Evolutionary conservation across 2,797 vertebrate species (phyloP).

Genomic region (Alosa sapidissima): DNA sequence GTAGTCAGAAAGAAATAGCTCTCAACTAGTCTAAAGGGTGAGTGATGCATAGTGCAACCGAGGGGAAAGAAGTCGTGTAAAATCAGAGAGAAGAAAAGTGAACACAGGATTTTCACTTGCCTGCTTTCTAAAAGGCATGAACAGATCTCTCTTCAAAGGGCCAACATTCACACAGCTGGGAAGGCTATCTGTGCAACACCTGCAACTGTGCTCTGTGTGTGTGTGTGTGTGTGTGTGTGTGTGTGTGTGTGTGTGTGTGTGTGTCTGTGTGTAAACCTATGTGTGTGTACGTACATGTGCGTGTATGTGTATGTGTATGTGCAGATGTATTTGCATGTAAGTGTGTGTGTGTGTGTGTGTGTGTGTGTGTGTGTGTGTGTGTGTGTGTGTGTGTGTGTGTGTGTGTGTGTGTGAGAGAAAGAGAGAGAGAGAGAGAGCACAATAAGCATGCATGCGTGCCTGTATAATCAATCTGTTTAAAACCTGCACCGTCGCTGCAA

Average conservation of each 20-base stretch:
- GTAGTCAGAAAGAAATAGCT: too few species aligned
- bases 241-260: too few species aligned
- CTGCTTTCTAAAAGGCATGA: neutral
- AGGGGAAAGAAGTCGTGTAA: too few species aligned
- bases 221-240: neutral
- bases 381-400: neutral
- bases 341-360: neutral
- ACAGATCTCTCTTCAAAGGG: neutral
- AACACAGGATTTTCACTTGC: neutral
- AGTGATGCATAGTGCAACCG: too few species aligned
- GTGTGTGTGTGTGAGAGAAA: neutral
- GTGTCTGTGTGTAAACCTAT: too few species aligned
- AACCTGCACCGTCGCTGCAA: neutral
- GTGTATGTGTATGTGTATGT: neutral
- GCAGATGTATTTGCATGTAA: too few species aligned
- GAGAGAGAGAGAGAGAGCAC: neutral
- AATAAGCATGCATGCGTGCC: neutral
- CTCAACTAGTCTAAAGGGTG: neutral
- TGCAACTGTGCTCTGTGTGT: neutral
- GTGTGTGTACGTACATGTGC: too few species aligned
- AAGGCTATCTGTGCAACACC: neutral
- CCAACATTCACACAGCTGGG: neutral
- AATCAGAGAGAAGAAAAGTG: too few species aligned
- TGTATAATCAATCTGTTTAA: neutral
- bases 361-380: neutral